Evolutionary conservation across 2,888 invertebrate genomes (phyloP).

Genomic region (Aleiodes alternator): DNA sequence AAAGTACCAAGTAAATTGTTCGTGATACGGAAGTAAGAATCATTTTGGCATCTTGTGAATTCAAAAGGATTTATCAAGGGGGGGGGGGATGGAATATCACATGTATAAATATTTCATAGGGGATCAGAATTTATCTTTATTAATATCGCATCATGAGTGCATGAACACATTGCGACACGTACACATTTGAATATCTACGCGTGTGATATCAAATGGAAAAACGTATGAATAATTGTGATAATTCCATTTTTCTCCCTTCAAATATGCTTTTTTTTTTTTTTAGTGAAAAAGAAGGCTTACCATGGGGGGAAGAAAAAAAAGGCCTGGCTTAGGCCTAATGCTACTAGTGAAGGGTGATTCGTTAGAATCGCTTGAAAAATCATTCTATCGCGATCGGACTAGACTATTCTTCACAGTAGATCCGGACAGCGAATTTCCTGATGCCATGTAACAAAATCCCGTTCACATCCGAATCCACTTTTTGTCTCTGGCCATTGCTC

Average conservation of each 20-base stretch:
- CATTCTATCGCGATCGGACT: conserved; percentile 68
- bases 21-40: conserved; percentile 34
- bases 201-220: too few species aligned
- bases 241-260: too few species aligned
- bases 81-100: background rate
- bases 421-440: conserved; percentile 37
- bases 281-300: background rate
- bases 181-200: background rate
- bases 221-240: too few species aligned
- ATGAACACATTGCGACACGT: conserved; percentile 3
- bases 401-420: conserved; percentile 62
- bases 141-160: conserved; percentile 15
- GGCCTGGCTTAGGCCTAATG: too few species aligned
- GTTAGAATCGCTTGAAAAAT: conserved; percentile 49
- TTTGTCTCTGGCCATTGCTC: conserved; percentile 32
- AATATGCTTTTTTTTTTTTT: too few species aligned
- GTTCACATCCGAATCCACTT: conserved; percentile 10
- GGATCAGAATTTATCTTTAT: conserved; percentile 22
- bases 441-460: background rate
- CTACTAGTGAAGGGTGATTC: conserved; percentile 25
- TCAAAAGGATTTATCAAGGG: conserved; percentile 3
- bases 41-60: conserved; percentile 34
- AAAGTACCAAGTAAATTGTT: conserved; percentile 28
- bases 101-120: conserved; percentile 29
- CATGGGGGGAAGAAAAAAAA: background rate